Base-by-base conservation (phyloP, 2,797 vertebrate genomes). In the Anableps anableps region DNA sequence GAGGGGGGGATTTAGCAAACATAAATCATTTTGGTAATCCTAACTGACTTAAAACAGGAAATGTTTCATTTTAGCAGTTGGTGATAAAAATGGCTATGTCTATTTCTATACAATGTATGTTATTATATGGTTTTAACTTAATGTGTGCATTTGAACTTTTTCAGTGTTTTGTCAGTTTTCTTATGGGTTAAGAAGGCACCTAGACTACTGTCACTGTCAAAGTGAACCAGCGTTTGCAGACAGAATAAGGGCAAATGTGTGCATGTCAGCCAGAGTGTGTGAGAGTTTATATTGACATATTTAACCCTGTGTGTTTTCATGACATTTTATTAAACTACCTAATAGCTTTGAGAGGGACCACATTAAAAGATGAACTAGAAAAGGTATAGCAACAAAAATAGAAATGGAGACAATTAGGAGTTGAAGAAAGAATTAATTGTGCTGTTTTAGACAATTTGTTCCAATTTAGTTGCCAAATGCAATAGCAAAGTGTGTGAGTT, bases 151-250 rank as follows among this genome's bases (percentile, higher is more conserved):
- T 43, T 82, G 74, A 77, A 76, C 53, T 7, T 11, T 62, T 66
- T 81, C 31, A 31, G 31, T 34, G 38, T 17, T 16, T 64, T 83
- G 60, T 2, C 36, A 84, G 75, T 48, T 72, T 85, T 74, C 83
- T 72, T 76, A 68, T 85, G 78, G 75, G 60, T 79, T 76, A 77
- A 85, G 74, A 51, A 83, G 86, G 74, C 84, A 82, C 77, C 48
- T 19, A 92, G 72, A 88, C 90, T 90, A 87, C 77, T 89, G 90
- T 78, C 83, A 78, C 86, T 89, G 87, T 92, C 91, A 88, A 85
- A 76, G 85, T 90, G 90, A 90, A 83, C 91, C 86, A 76, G 80
- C 80, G 80, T 80, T 58, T 71, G 79, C 53, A 29, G 90, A 90
- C 90, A 92, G 90, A 92, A 88, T 91, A 82, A 77, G 89, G 83